Conservation (phyloP, 2,797 vertebrate genomes). For the Mus minutoides region DNA sequence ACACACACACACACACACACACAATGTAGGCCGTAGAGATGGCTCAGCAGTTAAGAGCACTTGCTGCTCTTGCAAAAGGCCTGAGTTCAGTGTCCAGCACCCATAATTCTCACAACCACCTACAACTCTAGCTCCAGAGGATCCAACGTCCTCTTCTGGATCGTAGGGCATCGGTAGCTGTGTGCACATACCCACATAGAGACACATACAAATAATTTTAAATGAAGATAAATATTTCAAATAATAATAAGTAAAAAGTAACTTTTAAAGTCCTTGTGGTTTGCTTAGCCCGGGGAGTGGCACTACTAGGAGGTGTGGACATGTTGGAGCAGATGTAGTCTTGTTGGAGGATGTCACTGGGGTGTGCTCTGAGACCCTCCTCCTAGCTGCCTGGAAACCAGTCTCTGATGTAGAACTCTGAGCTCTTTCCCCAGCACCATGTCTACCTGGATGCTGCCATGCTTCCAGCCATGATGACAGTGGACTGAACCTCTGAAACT, state of each 20-base stretch:
- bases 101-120: not conserved
- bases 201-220: not conserved
- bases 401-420: not conserved
- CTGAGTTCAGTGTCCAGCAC: not conserved
- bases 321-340: not conserved
- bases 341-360: not conserved
- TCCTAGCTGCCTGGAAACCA: not conserved
- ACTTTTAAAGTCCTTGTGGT: not conserved
- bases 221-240: not conserved
- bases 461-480: not conserved
- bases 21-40: not conserved
- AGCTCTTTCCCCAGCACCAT: not conserved
- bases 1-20: not conserved
- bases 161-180: fast-evolving
- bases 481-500: not conserved
- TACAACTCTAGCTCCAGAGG: not conserved
- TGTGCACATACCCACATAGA: not conserved
- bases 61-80: not conserved
- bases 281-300: not conserved
- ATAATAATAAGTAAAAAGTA: not conserved
- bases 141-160: not conserved
- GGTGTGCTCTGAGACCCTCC: not conserved
- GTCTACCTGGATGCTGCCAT: not conserved
- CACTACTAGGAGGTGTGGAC: not conserved
- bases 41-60: not conserved